Conservation (phyloP, 2,888 invertebrate genomes). For the Acanthosepion lycidas region DNA sequence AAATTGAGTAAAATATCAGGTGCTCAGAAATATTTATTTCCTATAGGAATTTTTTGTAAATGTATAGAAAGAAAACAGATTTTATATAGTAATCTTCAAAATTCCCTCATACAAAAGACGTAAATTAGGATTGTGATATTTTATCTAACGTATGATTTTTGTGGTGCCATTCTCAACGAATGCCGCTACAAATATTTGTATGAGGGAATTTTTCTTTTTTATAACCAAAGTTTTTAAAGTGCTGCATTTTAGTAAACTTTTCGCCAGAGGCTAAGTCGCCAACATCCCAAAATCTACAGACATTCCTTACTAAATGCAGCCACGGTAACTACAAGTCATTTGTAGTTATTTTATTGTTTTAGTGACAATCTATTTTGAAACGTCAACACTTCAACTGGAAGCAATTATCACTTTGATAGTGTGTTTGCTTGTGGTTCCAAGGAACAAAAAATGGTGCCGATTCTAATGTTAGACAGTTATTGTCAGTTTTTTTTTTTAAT, state of each 20-base stretch:
- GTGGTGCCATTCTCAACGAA: not conserved
- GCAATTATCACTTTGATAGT: not conserved
- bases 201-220: not conserved
- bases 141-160: not conserved
- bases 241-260: constrained; percentile 33
- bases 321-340: not conserved
- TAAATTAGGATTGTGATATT: not conserved
- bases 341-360: constrained; percentile 33
- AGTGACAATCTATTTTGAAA: not conserved
- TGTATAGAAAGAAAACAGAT: not conserved
- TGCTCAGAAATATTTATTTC: no score
- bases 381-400: not conserved
- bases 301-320: constrained; percentile 20
- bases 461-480: not conserved
- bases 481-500: not conserved
- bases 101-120: not conserved
- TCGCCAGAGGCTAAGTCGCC: not conserved
- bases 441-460: not conserved
- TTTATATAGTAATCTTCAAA: constrained; percentile 4
- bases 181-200: not conserved
- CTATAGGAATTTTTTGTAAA: not conserved
- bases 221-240: not conserved
- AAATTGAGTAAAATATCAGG: no score
- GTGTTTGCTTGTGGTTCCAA: not conserved
- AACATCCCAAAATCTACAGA: not conserved